Evolutionary conservation across 2,113 vertebrate genomes (phyloP), one percentile per base, ranked within the genome.

Genomic region (Coryphaenoides rupestris): DNA sequence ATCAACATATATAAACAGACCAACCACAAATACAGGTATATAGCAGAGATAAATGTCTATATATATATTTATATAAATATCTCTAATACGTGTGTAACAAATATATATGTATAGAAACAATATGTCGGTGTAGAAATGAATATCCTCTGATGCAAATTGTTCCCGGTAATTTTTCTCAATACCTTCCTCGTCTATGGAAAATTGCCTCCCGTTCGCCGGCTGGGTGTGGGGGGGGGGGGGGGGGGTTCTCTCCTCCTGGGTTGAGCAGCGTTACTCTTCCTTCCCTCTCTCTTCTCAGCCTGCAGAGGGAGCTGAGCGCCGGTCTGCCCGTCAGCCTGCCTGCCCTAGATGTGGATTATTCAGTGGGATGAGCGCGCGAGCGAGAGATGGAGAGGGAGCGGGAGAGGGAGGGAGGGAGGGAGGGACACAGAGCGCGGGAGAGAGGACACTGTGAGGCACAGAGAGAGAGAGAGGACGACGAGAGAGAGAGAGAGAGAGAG

Each of bases 261-360:
- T 84, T 84, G 83, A 85, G 82, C 88, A 86, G 65, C 79, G 86
- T 79, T 90, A 89, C 84, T 84, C 74, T 77, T 81, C 79, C 64
- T 84, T 77, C 79, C 82, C 83, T 81, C 76, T 89, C 84, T 89
- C 88, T 86, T 87, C 86, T 87, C 88, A 87, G 88, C 86, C 89
- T 87, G 85, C 88, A 89, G 87, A 89, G 80, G 91, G 86, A 90
- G 90, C 90, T 90, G 88, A 90, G 90, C 89, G 78, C 83, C 86
- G 88, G 87, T 88, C 85, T 75, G 88, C 88, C 85, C 89, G 81
- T 88, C 92, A 91, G 89, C 90, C 91, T 86, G 89, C 88, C 90
- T 90, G 91, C 87, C 90, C 92, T 92, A 91, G 85, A 90, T 91
- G 90, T 90, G 86, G 89, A 90, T 91, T 90, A 90, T 88, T 91